Base-by-base conservation (phyloP, 2,888 invertebrate genomes). In the Chydorus sphaericus region DNA sequence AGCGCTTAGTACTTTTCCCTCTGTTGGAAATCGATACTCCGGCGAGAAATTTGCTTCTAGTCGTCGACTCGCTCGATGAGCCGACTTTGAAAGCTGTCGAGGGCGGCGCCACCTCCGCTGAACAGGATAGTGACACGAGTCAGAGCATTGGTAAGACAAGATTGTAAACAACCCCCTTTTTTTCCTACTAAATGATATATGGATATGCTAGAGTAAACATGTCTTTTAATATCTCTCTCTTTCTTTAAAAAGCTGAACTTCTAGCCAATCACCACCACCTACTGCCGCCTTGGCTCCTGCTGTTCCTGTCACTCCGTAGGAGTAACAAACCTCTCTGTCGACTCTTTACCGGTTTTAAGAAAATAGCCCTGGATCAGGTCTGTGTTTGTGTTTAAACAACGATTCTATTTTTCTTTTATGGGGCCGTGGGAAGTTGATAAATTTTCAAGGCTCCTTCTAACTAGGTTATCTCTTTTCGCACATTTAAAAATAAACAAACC, bases 51-150 rank as follows among this genome's bases (percentile, higher is more conserved):
- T 83, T 92, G 63, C 73, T 94, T 48, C 71, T 94, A 7, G 67
- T 73, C 8, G 88, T 94, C 1, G 96, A 96, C 67, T 93, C 91
- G 0, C 85, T 94, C 23, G 93, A 94, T 67, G 93, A 94, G 66
- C 49, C 38, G 49, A 57, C 39, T 16, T 10, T 54, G 8, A 16
- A 44, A 26, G 48, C 58, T 57, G 26, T n/a, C 5, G 11, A 10
- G 3, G 36, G 33, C n/a, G 52, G 36, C 10, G 16, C 36, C 18
- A 20, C 18, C n/a, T 20, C 16, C 6, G 16, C 31, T 11, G 11
- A 20, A 10, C 10, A 29, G 10, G 52, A 52, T 37, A 37, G 23
- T n/a, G 52, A 52, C 33, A 18, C 36, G 20, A 52, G 52, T 52
- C 52, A 36, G 36, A 52, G 36, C 23, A 52, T 52, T 23, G n/a